Base-by-base conservation (phyloP, 2,113 vertebrate species). In the Benitochromis conjunctus region DNA sequence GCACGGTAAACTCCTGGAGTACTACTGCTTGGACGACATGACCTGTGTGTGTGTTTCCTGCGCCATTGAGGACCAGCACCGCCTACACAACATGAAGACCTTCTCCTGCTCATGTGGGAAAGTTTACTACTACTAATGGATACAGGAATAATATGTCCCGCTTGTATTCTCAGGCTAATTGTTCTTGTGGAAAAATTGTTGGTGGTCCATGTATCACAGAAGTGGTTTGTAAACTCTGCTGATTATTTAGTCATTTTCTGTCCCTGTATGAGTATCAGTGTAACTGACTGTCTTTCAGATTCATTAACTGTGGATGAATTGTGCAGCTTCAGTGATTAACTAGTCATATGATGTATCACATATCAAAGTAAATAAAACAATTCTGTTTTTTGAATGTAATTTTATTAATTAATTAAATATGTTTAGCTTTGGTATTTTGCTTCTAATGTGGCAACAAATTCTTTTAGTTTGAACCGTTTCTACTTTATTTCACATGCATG, bases 1-100 rank as follows among this genome's bases (percentile, higher is more conserved):
- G 10, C 96, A 96, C 1, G 86, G 93, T 29, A 95, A 94, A 74
- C 77, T 93, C n/a, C 82, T 96, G 64, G 96, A 97, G 78, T 95
- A 93, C 85, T 96, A 93, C 93, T 96, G 96, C 80, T 48, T 89
- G 86, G 16, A 86, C 0, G 95, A 97, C 1, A 29, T 41, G 1
- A 79, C 13, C 16, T 91, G 34, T 9, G 64, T 95, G 69, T 97
- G 96, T 1, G 1, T 66, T 9, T 90, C 95, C 14, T 96, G 96
- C 54, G 89, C 76, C 31, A 69, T 95, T 2, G 43, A 78, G 1
- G 94, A 80, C 26, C 26, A 26, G 26, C 26, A 26, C 26, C 26
- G 26, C 26, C 26, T 26, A 26, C 26, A 26, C 26, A 26, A 26
- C 26, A 26, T 26, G 26, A 26, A 26, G 26, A 26, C 26, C 26